Conservation (phyloP, 2,888 invertebrate species). For the Rotaria socialis region DNA sequence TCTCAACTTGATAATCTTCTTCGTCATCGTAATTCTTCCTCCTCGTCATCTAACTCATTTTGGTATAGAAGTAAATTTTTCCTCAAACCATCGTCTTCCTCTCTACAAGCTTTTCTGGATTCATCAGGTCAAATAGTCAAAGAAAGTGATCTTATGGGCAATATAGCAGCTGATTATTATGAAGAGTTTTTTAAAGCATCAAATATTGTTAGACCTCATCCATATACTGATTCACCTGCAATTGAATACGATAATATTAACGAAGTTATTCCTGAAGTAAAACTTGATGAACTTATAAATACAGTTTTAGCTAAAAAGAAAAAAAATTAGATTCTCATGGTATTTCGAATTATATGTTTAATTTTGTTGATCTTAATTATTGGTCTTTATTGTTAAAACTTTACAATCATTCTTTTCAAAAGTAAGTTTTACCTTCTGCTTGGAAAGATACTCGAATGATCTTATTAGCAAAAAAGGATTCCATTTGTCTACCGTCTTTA, state of each 20-base stretch:
- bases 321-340: background rate
- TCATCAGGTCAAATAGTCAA: background rate
- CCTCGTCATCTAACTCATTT: background rate
- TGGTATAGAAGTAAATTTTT: background rate
- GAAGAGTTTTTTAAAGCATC: background rate
- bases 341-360: background rate
- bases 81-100: background rate
- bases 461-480: background rate
- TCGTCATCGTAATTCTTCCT: background rate
- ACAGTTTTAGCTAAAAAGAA: background rate
- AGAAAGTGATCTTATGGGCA: background rate
- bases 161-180: background rate
- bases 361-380: background rate
- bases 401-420: background rate
- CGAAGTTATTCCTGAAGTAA: background rate
- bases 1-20: too few relatives aligned
- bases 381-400: background rate
- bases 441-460: background rate
- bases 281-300: background rate
- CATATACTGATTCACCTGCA: background rate
- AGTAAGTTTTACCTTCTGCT: background rate
- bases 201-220: background rate
- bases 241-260: background rate
- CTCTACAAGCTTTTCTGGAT: background rate
- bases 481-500: background rate